Evolutionary conservation across 2,888 invertebrate genomes (phyloP), one percentile per base, ranked within the genome.

Genomic region (Pilophorus perplexus): DNA sequence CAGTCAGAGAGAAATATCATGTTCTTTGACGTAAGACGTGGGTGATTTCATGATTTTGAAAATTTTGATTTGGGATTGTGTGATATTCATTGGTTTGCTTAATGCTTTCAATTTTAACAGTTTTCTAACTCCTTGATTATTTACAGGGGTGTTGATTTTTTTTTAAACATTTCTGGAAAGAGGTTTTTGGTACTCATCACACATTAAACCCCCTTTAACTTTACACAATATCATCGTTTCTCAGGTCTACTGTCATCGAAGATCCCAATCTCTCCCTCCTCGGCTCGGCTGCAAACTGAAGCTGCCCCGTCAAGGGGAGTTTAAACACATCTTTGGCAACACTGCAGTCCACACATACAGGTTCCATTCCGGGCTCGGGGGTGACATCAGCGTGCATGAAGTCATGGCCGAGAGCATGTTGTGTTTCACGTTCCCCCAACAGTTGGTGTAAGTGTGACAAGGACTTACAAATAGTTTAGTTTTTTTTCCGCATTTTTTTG

Each of bases 331-430:
- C 55, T 90, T 87, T 74, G 82, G 87, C 27, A 89, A 92, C 76
- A 87, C 92, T 46, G 77, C 79, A 57, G 79, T 83, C 38, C 81
- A 82, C 72, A 83, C 84, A 0, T 92, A 88, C 76, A 84, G 94
- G 62, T 90, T 96, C 76, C 93, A 93, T 76, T 94, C 95, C 0
- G 92, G 93, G 0, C 80, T 92, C 23, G 92, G 93, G 0, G 93
- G 92, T 1, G 93, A 95, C 76, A 91, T 96, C 57, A 90, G 90
- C 71, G 93, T 95, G 2, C 90, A 93, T 74, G 96, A 96, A 78
- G 85, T 90, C 54, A 90, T 96, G 88, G 88, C 91, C 0, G 96
- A 96, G 77, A 89, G 92, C 72, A 88, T 87, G 74, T 78, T 93
- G 8, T 90, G 91, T 74, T 93, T 88, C 75, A 82, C 84, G 50